Base-by-base conservation (phyloP, 1,140 invertebrate species). In the Daktulosphaira vitifoliae region DNA sequence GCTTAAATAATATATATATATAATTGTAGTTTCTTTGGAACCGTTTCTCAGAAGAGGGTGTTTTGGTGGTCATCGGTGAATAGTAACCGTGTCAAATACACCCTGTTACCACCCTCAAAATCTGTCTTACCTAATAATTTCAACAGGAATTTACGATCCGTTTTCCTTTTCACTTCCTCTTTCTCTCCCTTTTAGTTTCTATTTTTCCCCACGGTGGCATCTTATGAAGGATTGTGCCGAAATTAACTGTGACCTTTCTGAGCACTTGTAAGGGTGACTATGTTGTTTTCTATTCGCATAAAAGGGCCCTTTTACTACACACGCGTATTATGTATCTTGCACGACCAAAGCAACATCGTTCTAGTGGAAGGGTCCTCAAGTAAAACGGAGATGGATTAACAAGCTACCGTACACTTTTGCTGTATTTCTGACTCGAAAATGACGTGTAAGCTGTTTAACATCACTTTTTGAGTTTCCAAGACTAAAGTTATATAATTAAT, bases 41-140 rank as follows among this genome's bases (percentile, higher is more conserved):
- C 11, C 50, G 23, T 22, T 26, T 4, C 29, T 7, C 50, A n/a
- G 26, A 33, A 0, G 33, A 8, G 16, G 37, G 20, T 23, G 20
- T 38, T 38, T 53, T 38, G 26, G 51, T 9, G 51, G 52, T 54
- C 52, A 39, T 39, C 22, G 20, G 7, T 13, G 15, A 54, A 54
- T 33, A 25, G 52, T 54, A 23, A 39, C 37, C 52, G 52, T 38
- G 51, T 53, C 51, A 53, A 53, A 29, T 39, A 54, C 52, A 54
- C 37, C 52, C 52, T 54, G 52, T 42, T 38, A 53, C 51, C 51
- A 38, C 37, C 18, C 38, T 18, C 13, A 11, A 53, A 53, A 53
- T 38, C 29, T 20, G 18, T 18, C 18, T 38, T 18, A 5, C 15
- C 29, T 29, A 18, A 38, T 53, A 37, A 38, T 53, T 53, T 53